Conservation (phyloP, 2,888 invertebrate species). For the Drosophila mimica region DNA sequence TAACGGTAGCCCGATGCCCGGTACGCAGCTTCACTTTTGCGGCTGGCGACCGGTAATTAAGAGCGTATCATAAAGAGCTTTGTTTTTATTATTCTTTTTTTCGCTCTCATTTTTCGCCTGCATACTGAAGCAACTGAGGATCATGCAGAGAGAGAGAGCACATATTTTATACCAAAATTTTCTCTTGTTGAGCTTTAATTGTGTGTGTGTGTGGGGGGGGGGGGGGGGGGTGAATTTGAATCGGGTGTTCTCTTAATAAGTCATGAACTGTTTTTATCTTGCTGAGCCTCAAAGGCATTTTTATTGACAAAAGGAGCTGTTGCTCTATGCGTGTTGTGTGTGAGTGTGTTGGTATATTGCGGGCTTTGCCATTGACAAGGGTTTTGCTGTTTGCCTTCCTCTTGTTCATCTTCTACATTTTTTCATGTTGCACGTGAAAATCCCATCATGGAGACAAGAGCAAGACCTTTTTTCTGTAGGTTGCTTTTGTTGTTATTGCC, state of each 20-base stretch:
- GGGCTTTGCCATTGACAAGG: conserved; percentile 65
- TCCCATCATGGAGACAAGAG: conserved; percentile 64
- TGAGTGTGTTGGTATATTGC: conserved; percentile 24
- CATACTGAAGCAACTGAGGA: conserved; percentile 30
- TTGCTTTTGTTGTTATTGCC: conserved; percentile 31
- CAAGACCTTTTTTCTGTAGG: conserved; percentile 19
- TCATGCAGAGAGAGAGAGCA: not conserved
- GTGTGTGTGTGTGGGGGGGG: too few species aligned
- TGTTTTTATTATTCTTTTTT: conserved; percentile 7
- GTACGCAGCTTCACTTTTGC: not conserved
- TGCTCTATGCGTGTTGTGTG: conserved; percentile 4
- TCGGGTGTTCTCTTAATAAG: conserved; percentile 33
- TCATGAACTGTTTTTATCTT: conserved; percentile 26
- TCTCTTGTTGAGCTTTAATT: conserved; percentile 30
- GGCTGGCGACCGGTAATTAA: conserved; percentile 38
- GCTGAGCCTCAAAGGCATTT: conserved; percentile 57
- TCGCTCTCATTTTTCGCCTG: conserved; percentile 1
- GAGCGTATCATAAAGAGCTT: conserved; percentile 30
- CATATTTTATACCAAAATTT: conserved; percentile 19
- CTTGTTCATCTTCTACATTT: conserved; percentile 5
- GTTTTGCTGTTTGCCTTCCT: conserved; percentile 34
- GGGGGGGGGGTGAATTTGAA: not conserved
- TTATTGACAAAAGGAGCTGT: conserved; percentile 54
- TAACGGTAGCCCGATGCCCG: conserved; percentile 12
- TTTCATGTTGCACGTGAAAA: conserved; percentile 66